These are phyloP conservation scores for Nebria salina DNA, from an alignment of 2,888 invertebrate species.

Conservation along the genomic window DNA sequence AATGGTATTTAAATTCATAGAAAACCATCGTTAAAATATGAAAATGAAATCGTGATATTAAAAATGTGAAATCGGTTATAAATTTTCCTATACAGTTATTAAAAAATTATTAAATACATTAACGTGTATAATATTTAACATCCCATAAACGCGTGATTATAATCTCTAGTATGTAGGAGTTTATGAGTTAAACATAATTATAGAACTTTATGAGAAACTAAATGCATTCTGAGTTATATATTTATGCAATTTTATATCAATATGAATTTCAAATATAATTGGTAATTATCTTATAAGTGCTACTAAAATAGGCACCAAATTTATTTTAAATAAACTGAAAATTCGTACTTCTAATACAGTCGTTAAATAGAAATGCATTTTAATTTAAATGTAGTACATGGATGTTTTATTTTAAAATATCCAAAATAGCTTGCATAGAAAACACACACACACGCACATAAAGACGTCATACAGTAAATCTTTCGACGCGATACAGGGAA, in stretches of 20 bases:
- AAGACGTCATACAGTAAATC: too few relatives aligned
- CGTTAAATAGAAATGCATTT: too few relatives aligned
- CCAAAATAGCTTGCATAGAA: too few relatives aligned
- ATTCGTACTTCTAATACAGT: too few relatives aligned
- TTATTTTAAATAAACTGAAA: too few relatives aligned
- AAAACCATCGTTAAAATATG: conserved; percentile 35
- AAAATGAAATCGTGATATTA: not conserved
- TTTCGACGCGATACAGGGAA: too few relatives aligned
- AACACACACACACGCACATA: too few relatives aligned
- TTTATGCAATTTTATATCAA: not conserved
- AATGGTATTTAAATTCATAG: conserved; percentile 27
- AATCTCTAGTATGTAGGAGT: conserved; percentile 29
- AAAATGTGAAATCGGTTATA: conserved; percentile 32
- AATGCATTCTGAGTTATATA: not conserved
- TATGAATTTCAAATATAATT: not conserved
- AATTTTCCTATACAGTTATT: conserved; percentile 28
- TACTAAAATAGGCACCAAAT: too few relatives aligned
- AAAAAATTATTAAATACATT: conserved; percentile 35
- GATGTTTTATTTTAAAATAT: too few relatives aligned
- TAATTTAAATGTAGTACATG: too few relatives aligned
- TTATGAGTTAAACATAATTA: not conserved
- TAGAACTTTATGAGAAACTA: not conserved
- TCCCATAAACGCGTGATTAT: conserved; percentile 37
- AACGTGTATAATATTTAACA: conserved; percentile 35
- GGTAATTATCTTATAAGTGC: not conserved